These are phyloP conservation scores for Daphoenositta chrysoptera DNA, from an alignment of 2,113 vertebrate genomes.

Conservation along the genomic window DNA sequence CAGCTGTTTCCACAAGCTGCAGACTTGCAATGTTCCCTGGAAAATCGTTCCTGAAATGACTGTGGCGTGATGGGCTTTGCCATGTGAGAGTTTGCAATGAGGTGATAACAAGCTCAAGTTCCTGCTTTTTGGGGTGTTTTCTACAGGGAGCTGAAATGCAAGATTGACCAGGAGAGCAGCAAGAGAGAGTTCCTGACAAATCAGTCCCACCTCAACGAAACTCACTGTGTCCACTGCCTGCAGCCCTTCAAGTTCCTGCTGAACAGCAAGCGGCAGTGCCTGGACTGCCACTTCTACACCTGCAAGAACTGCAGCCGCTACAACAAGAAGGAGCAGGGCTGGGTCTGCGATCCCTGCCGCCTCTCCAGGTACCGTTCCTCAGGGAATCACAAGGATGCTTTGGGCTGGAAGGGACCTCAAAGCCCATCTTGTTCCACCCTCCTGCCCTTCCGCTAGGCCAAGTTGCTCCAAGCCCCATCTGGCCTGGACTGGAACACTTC, in stretches of 20 bases:
- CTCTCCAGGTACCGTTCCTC: conserved; percentile 76
- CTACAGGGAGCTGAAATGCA: conserved; percentile 82
- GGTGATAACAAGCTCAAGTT: neutral
- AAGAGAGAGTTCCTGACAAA: conserved; percentile 79
- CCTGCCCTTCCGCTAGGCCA: neutral
- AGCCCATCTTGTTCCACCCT: accelerated
- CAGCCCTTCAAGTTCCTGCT: conserved; percentile 86
- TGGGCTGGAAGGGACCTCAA: neutral
- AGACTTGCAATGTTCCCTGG: neutral
- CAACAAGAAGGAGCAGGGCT: conserved; percentile 82
- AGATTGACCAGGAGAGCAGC: conserved; percentile 80
- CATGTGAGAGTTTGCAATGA: neutral
- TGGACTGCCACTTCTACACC: conserved; percentile 80
- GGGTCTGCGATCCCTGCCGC: conserved; percentile 87
- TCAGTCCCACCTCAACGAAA: conserved; percentile 75
- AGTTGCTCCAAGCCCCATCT: accelerated
- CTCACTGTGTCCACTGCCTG: conserved; percentile 87
- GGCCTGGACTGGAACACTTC: accelerated
- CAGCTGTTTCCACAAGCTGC: neutral
- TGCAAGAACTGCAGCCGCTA: conserved; percentile 85
- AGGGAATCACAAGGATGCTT: accelerated
- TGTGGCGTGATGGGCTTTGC: neutral
- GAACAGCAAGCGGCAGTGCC: conserved; percentile 81
- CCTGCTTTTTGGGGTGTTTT: neutral
- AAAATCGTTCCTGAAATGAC: neutral